phyloP scores from a whole-genome alignment of 2,797 vertebrate genomes.

The Natrix natrix region DNA sequence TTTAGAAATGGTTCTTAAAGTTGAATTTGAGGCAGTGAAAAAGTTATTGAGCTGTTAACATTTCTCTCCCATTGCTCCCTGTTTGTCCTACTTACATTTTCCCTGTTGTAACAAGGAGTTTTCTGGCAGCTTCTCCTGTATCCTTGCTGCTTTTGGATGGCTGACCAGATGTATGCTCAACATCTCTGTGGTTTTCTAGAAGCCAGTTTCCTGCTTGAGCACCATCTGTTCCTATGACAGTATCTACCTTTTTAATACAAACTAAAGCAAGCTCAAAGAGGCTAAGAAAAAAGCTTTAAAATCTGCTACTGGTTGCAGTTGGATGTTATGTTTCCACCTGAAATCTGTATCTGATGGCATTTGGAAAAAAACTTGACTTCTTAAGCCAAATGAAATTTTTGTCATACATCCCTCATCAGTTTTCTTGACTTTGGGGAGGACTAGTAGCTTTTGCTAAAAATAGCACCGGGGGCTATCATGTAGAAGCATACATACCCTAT shows the following conservation, averaged over 20 bases:
- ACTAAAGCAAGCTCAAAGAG: slow-evolving; percentile 59
- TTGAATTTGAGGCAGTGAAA: background rate
- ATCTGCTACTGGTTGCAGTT: slow-evolving; percentile 50
- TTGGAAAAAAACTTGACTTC: slow-evolving; percentile 33
- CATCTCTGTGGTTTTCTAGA: slow-evolving; percentile 48
- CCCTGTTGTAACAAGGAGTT: slow-evolving; percentile 47
- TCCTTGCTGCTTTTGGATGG: slow-evolving; percentile 37
- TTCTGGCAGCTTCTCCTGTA: slow-evolving; percentile 56
- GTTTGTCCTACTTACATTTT: slow-evolving; percentile 57
- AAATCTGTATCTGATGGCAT: background rate
- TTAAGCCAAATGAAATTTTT: background rate
- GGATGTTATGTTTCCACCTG: background rate
- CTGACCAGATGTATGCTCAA: slow-evolving; percentile 11
- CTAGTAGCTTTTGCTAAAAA: background rate
- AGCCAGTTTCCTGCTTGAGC: slow-evolving; percentile 60
- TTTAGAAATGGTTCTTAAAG: background rate
- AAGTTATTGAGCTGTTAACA: slow-evolving; percentile 24
- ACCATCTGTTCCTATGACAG: slow-evolving; percentile 64
- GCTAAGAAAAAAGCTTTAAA: slow-evolving; percentile 26
- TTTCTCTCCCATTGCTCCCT: slow-evolving; percentile 45
- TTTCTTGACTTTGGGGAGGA: slow-evolving; percentile 3
- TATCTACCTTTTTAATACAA: slow-evolving; percentile 58
- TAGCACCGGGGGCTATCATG: background rate
- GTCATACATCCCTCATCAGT: background rate
- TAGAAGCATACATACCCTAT: background rate